These are phyloP conservation scores for Alcis repandata DNA, from an alignment of 2,888 invertebrate species.

Conservation along the genomic window DNA sequence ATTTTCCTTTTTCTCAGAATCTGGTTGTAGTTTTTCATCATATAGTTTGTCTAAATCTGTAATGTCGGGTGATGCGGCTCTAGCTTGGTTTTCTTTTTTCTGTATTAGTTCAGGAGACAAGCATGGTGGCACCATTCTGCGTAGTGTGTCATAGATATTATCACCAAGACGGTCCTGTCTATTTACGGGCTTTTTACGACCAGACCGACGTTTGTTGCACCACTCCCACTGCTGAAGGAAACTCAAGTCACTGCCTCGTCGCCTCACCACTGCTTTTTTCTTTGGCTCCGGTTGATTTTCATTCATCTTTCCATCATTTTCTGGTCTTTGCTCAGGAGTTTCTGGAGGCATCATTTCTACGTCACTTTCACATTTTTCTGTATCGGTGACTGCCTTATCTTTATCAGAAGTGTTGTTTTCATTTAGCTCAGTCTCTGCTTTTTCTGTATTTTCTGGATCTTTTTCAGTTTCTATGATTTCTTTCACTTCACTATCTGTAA, in stretches of 20 bases:
- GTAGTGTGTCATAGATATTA: constrained; percentile 89
- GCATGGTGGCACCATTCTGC: constrained; percentile 88
- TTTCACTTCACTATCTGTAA: constrained; percentile 53
- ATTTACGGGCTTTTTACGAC: constrained; percentile 82
- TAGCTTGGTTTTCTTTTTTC: constrained; percentile 74
- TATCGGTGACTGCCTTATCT: constrained; percentile 73
- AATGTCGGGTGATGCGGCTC: constrained; percentile 88
- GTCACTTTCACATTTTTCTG: constrained; percentile 74
- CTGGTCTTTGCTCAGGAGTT: constrained; percentile 54
- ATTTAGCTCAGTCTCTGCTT: constrained; percentile 67
- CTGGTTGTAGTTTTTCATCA: constrained; percentile 74
- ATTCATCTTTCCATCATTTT: constrained; percentile 22
- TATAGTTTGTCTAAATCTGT: constrained; percentile 88
- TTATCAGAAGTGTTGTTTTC: constrained; percentile 79
- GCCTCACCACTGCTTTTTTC: constrained; percentile 85
- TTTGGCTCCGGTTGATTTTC: constrained; percentile 66
- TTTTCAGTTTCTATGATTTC: constrained; percentile 61
- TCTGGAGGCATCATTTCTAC: constrained; percentile 62
- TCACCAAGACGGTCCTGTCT: constrained; percentile 87
- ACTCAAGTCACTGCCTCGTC: constrained; percentile 91
- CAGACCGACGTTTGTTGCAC: constrained; percentile 88
- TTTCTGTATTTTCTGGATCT: constrained; percentile 55
- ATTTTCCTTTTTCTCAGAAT: constrained; percentile 49
- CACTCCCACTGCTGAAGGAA: constrained; percentile 93
- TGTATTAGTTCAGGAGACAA: constrained; percentile 80